Evolutionary conservation across 2,113 vertebrate species (phyloP), one percentile per base, ranked within the genome.

Genomic region (Protomyctophum bolini): DNA sequence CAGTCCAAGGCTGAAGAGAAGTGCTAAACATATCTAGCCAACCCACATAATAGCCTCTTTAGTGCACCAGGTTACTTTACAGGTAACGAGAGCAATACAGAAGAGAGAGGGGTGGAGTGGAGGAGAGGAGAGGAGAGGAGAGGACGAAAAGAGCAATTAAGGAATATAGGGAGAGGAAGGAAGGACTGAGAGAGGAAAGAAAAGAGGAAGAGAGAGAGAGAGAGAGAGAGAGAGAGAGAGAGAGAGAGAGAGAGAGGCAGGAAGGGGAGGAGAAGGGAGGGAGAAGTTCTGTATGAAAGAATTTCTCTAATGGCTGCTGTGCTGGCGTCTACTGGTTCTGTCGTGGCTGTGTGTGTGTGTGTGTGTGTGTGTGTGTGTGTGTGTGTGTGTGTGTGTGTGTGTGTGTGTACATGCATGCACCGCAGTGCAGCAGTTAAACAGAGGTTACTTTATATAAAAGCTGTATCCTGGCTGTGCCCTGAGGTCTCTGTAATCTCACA

Each of bases 401-500:
- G 58, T 73, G 67, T 66, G 52, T n/a, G 51, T 54, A 29, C 41
- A 49, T 52, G 47, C 33, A 33, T 51, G 48, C 33, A 64, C 86
- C 83, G 56, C 84, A 83, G 77, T 61, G 70, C 70, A 80, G 75
- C 70, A 75, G 82, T 87, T 88, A 88, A 85, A 90, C 82, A 89
- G 82, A 89, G 83, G 82, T 87, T 86, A 84, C 84, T 88, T 89
- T 84, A 88, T 86, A 82, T 87, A 89, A 83, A 93, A 86, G 75
- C 83, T 82, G 83, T 86, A 91, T 86, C 88, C 65, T 66, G 79
- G 68, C 68, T 90, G 78, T 80, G 74, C 84, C 80, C 79, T 84
- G 73, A 82, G 80, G 80, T 83, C 86, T 83, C 80, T 87, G 83
- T 85, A 86, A 89, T 83, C 83, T 81, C 70, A 9, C 76, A 72